These are phyloP conservation scores for Stegostoma tigrinum DNA, from an alignment of 2,113 vertebrate species.

Conservation along the genomic window DNA sequence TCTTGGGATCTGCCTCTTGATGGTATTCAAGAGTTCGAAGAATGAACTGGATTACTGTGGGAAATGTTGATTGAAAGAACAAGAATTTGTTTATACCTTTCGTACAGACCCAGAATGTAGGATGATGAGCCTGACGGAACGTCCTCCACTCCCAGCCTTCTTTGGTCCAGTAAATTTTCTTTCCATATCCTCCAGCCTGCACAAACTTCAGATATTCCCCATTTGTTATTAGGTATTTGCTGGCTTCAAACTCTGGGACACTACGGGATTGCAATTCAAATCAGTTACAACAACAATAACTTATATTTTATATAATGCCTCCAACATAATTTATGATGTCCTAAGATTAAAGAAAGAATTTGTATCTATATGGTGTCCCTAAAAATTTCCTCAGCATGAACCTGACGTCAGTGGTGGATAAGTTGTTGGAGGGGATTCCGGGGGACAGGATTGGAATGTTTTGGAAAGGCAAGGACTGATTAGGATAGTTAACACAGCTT, in stretches of 20 bases:
- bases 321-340: neutral
- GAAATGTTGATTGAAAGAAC: neutral
- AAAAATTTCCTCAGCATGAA: neutral
- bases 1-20: neutral
- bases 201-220: constrained; percentile 13
- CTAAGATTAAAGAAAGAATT: neutral
- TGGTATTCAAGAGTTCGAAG: neutral
- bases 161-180: neutral
- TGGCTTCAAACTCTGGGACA: constrained; percentile 20
- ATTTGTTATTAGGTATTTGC: constrained; percentile 8
- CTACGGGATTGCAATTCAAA: neutral
- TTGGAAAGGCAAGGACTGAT: no score
- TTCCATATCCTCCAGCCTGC: constrained; percentile 1
- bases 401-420: no score
- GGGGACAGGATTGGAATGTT: no score
- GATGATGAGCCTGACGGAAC: constrained; percentile 5
- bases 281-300: neutral
- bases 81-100: neutral
- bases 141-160: constrained; percentile 25
- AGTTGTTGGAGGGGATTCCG: no score
- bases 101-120: neutral
- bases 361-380: neutral
- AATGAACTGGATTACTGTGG: neutral
- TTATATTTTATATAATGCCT: neutral
- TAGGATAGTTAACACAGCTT: no score